Percentiles rank a stretch among this genome's conserved stretches.
Conservation (phyloP, 2,888 invertebrate species). For the Drosophila stalkeri region DNA sequence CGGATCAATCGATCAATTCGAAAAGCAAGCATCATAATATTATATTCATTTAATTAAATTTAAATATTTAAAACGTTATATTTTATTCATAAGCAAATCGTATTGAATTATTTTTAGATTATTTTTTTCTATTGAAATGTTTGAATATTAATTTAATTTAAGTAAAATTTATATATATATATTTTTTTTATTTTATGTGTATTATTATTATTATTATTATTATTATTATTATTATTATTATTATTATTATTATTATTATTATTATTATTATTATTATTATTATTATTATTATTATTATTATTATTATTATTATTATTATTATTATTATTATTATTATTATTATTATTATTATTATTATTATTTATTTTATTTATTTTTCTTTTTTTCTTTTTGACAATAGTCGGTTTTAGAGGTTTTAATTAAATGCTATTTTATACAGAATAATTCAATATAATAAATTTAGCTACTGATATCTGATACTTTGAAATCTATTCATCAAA, state of each 20-base stretch:
- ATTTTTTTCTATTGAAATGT: not conserved
- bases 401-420: not conserved
- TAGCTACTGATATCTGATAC: not conserved
- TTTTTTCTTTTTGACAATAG: conserved; percentile 1
- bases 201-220: no score
- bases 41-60: not conserved
- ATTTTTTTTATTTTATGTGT: not conserved
- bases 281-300: no score
- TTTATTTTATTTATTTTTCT: not conserved
- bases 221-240: no score
- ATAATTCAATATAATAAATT: not conserved
- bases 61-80: not conserved
- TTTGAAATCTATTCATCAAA: not conserved
- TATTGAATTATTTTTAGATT: not conserved
- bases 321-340: no score
- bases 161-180: not conserved
- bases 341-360: no score
- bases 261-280: no score
- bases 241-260: no score
- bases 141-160: not conserved
- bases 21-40: conserved; percentile 1
- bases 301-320: no score
- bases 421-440: conserved; percentile 3
- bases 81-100: not conserved
- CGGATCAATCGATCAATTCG: conserved; percentile 1